phyloP scores from a whole-genome alignment of 2,113 vertebrate genomes.

The Phyllostomus hastatus region DNA sequence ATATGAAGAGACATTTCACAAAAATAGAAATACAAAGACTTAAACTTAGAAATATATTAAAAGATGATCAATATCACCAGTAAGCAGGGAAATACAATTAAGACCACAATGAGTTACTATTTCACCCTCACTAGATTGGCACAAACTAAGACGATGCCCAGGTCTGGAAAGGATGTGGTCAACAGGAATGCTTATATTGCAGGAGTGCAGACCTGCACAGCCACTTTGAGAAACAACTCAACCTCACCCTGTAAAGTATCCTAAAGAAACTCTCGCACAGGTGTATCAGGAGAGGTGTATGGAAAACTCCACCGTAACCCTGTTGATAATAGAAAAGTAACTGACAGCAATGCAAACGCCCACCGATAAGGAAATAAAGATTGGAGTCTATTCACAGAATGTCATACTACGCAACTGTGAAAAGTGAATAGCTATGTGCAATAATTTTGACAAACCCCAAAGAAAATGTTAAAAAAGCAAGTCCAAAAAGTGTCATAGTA shows the following conservation, averaged over 20 bases:
- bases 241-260: background rate
- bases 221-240: background rate
- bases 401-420: no score
- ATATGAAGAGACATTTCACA: background rate
- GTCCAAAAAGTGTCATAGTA: background rate
- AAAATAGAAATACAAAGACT: background rate
- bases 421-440: background rate
- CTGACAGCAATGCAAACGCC: background rate
- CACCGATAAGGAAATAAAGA: background rate
- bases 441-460: background rate
- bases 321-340: background rate
- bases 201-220: background rate
- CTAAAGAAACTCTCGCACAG: background rate
- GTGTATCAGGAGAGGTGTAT: background rate
- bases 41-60: background rate
- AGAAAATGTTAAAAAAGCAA: background rate
- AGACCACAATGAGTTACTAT: background rate
- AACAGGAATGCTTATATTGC: background rate
- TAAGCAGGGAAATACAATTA: background rate
- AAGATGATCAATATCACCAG: background rate
- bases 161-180: background rate
- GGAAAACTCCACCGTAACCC: background rate
- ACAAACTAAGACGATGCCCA: background rate
- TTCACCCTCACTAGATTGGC: background rate
- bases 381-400: background rate